Conservation (phyloP, 1,140 invertebrate genomes). For the Prorops nasuta region DNA sequence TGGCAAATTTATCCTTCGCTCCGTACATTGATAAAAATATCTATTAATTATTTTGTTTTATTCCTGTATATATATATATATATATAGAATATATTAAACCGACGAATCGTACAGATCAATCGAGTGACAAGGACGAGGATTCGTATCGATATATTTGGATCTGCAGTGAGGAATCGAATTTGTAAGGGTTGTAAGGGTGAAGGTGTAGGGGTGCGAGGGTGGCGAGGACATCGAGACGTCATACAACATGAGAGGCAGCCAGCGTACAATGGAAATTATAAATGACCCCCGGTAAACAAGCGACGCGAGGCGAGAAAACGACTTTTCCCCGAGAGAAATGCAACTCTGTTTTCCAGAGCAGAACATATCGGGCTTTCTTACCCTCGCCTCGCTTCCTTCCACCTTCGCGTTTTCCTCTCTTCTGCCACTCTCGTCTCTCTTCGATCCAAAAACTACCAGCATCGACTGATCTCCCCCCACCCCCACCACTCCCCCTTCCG, state of each 20-base stretch:
- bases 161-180: no score
- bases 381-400: not conserved
- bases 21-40: no score
- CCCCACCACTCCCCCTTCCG: not conserved
- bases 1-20: no score
- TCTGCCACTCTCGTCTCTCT: not conserved
- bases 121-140: no score
- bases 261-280: conserved; percentile 20
- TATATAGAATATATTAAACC: no score
- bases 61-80: no score
- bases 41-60: no score
- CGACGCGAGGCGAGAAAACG: conserved; percentile 23
- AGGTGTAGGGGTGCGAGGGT: no score
- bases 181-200: no score
- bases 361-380: conserved; percentile 11
- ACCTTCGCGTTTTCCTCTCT: not conserved
- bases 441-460: not conserved
- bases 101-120: no score
- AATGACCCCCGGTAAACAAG: conserved; percentile 22
- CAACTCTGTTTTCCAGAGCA: conserved; percentile 20
- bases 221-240: not conserved
- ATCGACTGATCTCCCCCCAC: not conserved
- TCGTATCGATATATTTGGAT: no score
- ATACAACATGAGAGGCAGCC: conserved; percentile 16
- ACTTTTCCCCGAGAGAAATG: conserved; percentile 21